Percentiles rank a stretch among this genome's conserved stretches.
Conservation (phyloP, 2,113 vertebrate species). For the Sialia sialis region DNA sequence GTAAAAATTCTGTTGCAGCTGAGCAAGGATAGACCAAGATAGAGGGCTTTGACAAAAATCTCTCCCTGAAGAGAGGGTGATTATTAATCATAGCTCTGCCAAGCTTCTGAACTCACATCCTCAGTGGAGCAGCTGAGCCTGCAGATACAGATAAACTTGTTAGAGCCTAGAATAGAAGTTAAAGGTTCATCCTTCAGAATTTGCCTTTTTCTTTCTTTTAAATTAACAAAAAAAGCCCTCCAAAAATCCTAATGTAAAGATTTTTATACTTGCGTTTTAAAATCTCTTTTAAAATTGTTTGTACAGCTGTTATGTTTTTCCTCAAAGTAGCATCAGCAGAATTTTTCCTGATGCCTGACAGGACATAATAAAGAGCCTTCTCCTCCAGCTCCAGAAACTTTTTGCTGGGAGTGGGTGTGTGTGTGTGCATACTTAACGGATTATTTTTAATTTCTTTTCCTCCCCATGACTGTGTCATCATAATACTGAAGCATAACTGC, state of each 20-base stretch:
- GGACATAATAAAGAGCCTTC: not conserved
- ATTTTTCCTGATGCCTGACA: not conserved
- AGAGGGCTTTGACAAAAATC: not conserved
- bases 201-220: not conserved
- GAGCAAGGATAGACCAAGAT: not conserved
- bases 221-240: not conserved
- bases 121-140: not conserved
- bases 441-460: rapidly evolving
- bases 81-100: not conserved
- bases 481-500: not conserved
- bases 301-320: not conserved
- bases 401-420: not conserved
- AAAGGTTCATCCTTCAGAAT: not conserved
- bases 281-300: not conserved
- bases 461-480: not conserved
- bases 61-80: not conserved
- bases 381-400: not conserved
- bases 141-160: not conserved
- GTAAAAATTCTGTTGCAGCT: not conserved
- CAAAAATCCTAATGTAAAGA: not conserved
- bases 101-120: not conserved
- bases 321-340: not conserved
- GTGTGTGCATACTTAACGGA: not conserved
- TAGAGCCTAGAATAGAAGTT: not conserved
- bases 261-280: not conserved